These are phyloP conservation scores for Thermophis baileyi DNA, from an alignment of 2,113 vertebrate genomes.

Conservation along the genomic window DNA sequence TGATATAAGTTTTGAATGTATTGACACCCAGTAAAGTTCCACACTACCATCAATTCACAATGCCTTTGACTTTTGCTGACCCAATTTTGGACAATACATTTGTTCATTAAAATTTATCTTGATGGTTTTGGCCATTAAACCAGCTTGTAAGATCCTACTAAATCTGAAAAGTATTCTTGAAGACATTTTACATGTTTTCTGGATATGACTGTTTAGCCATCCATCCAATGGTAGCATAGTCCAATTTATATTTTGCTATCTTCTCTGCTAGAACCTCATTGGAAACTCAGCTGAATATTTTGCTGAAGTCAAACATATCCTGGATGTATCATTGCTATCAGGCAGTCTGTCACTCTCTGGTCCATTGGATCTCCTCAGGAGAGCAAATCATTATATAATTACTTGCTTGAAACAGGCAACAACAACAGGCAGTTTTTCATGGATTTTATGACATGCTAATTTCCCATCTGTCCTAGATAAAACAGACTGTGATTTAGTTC, in stretches of 20 bases:
- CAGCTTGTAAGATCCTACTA: neutral
- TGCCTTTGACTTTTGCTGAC: neutral
- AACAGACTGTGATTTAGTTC: conserved; percentile 58
- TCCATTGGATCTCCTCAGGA: conserved; percentile 44
- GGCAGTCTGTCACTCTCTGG: conserved; percentile 37
- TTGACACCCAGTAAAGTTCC: neutral
- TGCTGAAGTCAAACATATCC: neutral
- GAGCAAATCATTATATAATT: conserved; percentile 63
- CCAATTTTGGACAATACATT: neutral
- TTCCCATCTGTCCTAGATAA: conserved; percentile 72
- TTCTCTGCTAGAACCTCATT: neutral
- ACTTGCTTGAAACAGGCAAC: conserved; percentile 66
- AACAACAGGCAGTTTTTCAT: conserved; percentile 61
- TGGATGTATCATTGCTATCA: conserved; percentile 8
- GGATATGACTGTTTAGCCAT: neutral
- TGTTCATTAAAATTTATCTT: neutral
- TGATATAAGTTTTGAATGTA: neutral
- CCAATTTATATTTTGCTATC: neutral
- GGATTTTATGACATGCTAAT: conserved; percentile 76
- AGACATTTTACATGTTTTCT: neutral
- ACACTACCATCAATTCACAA: neutral
- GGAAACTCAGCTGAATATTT: neutral
- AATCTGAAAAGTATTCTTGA: neutral
- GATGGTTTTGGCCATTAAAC: neutral
- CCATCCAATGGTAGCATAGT: neutral